Evolutionary conservation across 2,113 vertebrate genomes (phyloP).

Genomic region (Propithecus coquereli): DNA sequence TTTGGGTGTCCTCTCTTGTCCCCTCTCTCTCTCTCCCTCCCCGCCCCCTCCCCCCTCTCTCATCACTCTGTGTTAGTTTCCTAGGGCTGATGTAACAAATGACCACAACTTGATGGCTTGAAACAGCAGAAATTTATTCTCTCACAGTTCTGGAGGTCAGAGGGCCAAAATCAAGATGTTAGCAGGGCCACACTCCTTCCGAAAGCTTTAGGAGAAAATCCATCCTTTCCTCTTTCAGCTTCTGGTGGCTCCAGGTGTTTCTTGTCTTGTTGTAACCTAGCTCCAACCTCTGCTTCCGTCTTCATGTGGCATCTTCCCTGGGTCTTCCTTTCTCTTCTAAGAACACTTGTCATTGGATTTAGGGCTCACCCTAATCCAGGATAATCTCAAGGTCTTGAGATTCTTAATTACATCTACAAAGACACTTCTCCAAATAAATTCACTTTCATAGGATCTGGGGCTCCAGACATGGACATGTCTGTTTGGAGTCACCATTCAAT

Average conservation of each 20-base stretch:
- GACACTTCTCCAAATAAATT: not conserved
- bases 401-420: not conserved
- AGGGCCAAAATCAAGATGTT: not conserved
- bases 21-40: not conserved
- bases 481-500: not conserved
- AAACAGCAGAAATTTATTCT: not conserved
- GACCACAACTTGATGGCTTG: not conserved
- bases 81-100: not conserved
- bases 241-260: not conserved
- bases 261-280: not conserved
- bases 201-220: not conserved
- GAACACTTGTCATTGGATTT: not conserved
- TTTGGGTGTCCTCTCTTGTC: not conserved
- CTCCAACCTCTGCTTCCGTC: not conserved
- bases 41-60: too few species aligned
- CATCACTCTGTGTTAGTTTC: not conserved
- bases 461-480: not conserved
- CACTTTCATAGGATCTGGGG: not conserved
- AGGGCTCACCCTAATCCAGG: not conserved
- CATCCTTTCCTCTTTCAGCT: not conserved
- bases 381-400: not conserved
- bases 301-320: not conserved
- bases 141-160: not conserved
- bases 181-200: not conserved
- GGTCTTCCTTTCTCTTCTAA: not conserved